phyloP scores from a whole-genome alignment of 2,113 vertebrate species.

The Takifugu bimaculatus region DNA sequence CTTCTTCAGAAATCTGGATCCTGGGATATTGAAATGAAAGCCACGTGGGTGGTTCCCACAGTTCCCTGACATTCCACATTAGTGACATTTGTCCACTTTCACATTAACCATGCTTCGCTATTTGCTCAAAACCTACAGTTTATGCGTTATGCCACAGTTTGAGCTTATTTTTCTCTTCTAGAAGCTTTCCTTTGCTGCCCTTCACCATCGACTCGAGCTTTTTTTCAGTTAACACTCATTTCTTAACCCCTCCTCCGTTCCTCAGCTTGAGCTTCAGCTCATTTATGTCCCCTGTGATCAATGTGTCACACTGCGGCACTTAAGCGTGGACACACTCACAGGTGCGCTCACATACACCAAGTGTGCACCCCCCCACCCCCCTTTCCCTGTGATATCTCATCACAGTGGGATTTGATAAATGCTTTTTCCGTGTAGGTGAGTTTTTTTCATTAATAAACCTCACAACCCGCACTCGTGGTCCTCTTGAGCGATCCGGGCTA shows the following conservation, averaged over 20 bases:
- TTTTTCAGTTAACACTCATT: slow-evolving; percentile 29
- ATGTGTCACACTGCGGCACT: slow-evolving; percentile 49
- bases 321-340: slow-evolving; percentile 12
- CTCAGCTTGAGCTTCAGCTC: slow-evolving; percentile 38
- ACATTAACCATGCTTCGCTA: no score
- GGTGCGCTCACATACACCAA: slow-evolving; percentile 14
- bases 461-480: slow-evolving; percentile 9
- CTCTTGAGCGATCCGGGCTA: slow-evolving; percentile 41
- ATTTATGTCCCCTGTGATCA: slow-evolving; percentile 53
- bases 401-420: slow-evolving; percentile 54
- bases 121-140: neutral
- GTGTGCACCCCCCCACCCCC: neutral
- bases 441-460: slow-evolving; percentile 52
- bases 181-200: neutral
- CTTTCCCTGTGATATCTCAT: slow-evolving; percentile 22
- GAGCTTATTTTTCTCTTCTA: neutral
- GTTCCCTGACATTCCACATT: no score
- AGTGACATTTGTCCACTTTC: no score
- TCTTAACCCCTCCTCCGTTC: slow-evolving; percentile 12
- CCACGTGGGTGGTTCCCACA: no score
- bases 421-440: slow-evolving; percentile 34
- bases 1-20: no score
- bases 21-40: no score
- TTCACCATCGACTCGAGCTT: slow-evolving; percentile 2
- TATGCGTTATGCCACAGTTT: no score